Evolutionary conservation across 2,113 vertebrate genomes (phyloP).

Genomic region (Panurus biarmicus): DNA sequence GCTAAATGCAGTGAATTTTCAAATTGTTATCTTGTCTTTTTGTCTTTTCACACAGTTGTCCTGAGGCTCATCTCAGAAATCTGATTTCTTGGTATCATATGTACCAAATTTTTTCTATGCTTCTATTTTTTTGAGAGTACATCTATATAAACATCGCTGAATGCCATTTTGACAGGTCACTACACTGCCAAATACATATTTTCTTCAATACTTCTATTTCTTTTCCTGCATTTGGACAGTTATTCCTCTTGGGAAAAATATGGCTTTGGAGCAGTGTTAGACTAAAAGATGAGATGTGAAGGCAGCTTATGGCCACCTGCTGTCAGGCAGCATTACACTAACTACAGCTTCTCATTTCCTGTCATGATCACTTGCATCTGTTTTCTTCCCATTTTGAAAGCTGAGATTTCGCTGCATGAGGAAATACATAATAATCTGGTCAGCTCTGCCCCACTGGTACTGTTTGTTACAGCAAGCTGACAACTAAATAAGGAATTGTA

Average conservation of each 20-base stretch:
- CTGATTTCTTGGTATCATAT: neutral
- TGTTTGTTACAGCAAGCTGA: neutral
- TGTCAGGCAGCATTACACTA: neutral
- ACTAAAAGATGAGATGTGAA: neutral
- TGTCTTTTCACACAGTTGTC: neutral
- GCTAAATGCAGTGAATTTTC: neutral
- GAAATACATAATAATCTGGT: neutral
- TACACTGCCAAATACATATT: neutral
- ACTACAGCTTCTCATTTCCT: constrained; percentile 18
- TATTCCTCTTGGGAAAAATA: neutral
- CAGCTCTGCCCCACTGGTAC: neutral
- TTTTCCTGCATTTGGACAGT: neutral
- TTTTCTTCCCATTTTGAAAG: neutral
- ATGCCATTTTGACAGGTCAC: neutral
- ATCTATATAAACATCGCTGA: neutral
- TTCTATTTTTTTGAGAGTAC: neutral
- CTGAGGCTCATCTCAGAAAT: neutral
- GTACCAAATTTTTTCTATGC: neutral
- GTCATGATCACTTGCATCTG: constrained; percentile 13
- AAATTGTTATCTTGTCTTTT: neutral
- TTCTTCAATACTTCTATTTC: neutral
- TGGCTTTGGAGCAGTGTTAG: neutral
- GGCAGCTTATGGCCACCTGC: neutral
- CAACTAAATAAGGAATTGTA: neutral
- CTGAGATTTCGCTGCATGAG: neutral